phyloP scores from a whole-genome alignment of 2,797 vertebrate species.

The Pseudochromis fuscus region DNA sequence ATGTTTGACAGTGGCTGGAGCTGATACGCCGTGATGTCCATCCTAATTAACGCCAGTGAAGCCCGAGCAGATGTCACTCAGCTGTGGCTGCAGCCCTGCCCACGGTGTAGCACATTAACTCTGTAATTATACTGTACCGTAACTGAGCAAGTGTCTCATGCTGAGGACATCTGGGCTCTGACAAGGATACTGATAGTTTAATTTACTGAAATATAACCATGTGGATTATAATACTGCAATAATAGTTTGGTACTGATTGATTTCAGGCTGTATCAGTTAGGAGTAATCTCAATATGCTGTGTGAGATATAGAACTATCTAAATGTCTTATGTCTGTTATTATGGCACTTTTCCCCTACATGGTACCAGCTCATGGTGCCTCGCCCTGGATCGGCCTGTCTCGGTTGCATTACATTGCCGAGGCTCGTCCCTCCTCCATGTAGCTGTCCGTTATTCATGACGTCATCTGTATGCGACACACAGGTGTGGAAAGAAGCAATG shows the following conservation, averaged over 20 bases:
- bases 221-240: background rate
- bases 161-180: constrained; percentile 31
- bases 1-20: constrained; percentile 57
- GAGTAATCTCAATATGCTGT: no score
- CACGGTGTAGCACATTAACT: constrained; percentile 26
- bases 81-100: constrained; percentile 38
- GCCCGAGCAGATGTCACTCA: constrained; percentile 62
- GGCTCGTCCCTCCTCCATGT: no score
- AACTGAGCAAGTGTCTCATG: constrained; percentile 19
- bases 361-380: no score
- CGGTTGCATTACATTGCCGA: no score
- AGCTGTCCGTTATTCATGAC: no score
- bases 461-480: no score
- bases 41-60: constrained; percentile 51
- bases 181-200: background rate
- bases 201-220: background rate
- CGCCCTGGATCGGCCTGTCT: no score
- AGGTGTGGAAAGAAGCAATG: no score
- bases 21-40: constrained; percentile 48
- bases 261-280: no score
- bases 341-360: no score
- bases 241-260: background rate
- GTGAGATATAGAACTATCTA: no score
- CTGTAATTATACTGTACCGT: constrained; percentile 49
- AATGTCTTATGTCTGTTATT: no score